Conservation (phyloP, 2,113 vertebrate species). For the Phalacrocorax carbo region DNA sequence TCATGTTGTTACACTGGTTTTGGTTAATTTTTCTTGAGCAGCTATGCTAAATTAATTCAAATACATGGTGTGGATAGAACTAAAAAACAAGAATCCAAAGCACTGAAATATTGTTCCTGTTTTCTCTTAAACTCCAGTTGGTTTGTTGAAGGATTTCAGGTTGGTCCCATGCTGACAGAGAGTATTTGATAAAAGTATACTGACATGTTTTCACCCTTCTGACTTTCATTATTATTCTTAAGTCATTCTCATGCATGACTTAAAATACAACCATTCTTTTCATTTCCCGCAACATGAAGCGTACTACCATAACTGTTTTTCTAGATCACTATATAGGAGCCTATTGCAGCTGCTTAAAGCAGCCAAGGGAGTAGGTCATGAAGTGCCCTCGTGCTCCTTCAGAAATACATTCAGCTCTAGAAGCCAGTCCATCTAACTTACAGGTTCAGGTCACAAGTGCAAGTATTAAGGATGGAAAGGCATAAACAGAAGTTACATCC, state of each 20-base stretch:
- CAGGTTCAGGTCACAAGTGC: neutral
- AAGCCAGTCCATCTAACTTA: neutral
- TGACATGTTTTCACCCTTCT: neutral
- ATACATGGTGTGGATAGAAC: neutral
- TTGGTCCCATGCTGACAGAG: neutral
- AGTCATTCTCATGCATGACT: neutral
- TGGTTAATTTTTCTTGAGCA: neutral
- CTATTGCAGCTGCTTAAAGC: neutral
- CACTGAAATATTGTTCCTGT: neutral
- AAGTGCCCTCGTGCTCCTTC: neutral
- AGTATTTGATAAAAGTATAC: neutral
- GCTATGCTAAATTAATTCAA: neutral
- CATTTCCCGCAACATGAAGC: neutral
- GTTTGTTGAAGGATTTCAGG: neutral
- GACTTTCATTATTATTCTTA: neutral
- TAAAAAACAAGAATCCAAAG: neutral
- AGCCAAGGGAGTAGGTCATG: neutral
- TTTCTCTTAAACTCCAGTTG: neutral
- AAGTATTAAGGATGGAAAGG: neutral
- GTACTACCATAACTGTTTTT: neutral
- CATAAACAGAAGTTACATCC: neutral
- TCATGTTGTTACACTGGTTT: neutral
- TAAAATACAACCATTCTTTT: neutral
- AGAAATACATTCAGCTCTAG: neutral
- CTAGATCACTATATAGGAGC: neutral